A percentile compares a stretch with the other conserved stretches of the same genome.
These are phyloP conservation scores for Acanthopagrus latus DNA, from an alignment of 2,797 vertebrate species.

Conservation along the genomic window DNA sequence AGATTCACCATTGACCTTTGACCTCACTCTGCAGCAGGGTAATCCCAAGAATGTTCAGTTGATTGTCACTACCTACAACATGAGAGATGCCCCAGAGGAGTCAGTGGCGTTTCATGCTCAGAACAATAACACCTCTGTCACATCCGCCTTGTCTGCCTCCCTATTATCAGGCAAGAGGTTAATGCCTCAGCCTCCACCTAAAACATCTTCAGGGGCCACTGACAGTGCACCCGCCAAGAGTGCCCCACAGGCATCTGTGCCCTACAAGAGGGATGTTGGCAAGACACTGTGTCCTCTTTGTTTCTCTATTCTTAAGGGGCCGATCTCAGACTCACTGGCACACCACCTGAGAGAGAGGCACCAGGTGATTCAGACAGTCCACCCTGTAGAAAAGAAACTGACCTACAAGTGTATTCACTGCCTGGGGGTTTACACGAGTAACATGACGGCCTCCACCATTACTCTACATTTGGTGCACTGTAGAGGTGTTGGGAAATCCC, in stretches of 20 bases:
- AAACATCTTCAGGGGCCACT: slow-evolving; percentile 85
- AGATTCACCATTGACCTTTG: slow-evolving; percentile 97
- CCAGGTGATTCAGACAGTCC: slow-evolving; percentile 97
- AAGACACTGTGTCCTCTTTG: slow-evolving; percentile 98
- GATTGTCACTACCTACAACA: slow-evolving; percentile 97
- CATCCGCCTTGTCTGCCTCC: slow-evolving; percentile 79
- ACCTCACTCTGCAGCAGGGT: slow-evolving; percentile 97
- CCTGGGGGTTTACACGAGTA: slow-evolving; percentile 97
- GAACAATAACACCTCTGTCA: slow-evolving; percentile 85
- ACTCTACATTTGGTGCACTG: slow-evolving; percentile 98
- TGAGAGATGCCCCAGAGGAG: slow-evolving; percentile 95
- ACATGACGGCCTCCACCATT: slow-evolving; percentile 99
- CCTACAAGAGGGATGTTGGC: slow-evolving; percentile 97
- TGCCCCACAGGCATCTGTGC: slow-evolving; percentile 91
- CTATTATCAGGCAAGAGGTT: slow-evolving; percentile 71
- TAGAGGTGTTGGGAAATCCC: slow-evolving; percentile 95
- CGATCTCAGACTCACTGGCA: slow-evolving; percentile 96
- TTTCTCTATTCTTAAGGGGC: slow-evolving; percentile 98
- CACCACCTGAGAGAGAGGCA: slow-evolving; percentile 97
- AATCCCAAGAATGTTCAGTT: slow-evolving; percentile 98
- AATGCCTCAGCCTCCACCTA: slow-evolving; percentile 83
- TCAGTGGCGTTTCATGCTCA: slow-evolving; percentile 97
- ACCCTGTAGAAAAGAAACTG: slow-evolving; percentile 98
- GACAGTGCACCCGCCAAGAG: slow-evolving; percentile 88
- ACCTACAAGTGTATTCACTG: slow-evolving; percentile 99